A percentile compares a stretch with the other conserved stretches of the same genome.
Evolutionary conservation across 2,888 invertebrate species (phyloP).

Genomic region (Drosophila prostipennis): DNA sequence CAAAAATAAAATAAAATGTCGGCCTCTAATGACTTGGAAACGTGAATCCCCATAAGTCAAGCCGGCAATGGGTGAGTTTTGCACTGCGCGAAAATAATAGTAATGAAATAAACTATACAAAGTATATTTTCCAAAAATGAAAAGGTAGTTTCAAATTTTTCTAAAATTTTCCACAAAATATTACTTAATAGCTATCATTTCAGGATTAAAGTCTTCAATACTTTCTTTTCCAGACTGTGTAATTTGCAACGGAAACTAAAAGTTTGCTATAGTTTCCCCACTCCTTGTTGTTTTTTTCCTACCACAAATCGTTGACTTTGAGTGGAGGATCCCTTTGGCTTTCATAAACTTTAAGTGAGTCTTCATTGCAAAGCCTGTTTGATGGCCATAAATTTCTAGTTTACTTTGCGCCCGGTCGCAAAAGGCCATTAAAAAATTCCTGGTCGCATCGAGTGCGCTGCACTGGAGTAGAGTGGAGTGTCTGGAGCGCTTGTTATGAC

Average conservation of each 20-base stretch:
- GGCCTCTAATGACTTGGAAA: slow-evolving; percentile 39
- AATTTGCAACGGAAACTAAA: slow-evolving; percentile 24
- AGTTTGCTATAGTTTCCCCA: slow-evolving; percentile 16
- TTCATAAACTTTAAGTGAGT: slow-evolving; percentile 50
- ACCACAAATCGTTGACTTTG: slow-evolving; percentile 18
- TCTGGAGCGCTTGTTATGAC: slow-evolving; percentile 48
- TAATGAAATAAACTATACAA: too few species aligned
- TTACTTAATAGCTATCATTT: neutral
- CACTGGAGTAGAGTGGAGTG: slow-evolving; percentile 31
- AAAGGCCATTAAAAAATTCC: slow-evolving; percentile 73
- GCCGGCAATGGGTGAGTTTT: neutral
- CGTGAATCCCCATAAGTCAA: slow-evolving; percentile 19
- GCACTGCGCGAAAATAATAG: slow-evolving; percentile 3
- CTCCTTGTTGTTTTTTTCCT: neutral
- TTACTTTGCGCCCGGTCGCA: slow-evolving; percentile 33
- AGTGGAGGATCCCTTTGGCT: slow-evolving; percentile 34
- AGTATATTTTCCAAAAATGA: too few species aligned
- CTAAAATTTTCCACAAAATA: too few species aligned
- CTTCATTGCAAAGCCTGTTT: slow-evolving; percentile 33
- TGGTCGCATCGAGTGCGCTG: slow-evolving; percentile 47
- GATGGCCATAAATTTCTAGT: slow-evolving; percentile 47
- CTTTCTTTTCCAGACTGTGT: neutral
- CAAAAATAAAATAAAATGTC: slow-evolving; percentile 24
- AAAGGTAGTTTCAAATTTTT: too few species aligned
- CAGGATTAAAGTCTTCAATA: neutral